These are phyloP conservation scores for Thecocarcelia acutangulata DNA, from an alignment of 2,888 invertebrate species.

Conservation along the genomic window DNA sequence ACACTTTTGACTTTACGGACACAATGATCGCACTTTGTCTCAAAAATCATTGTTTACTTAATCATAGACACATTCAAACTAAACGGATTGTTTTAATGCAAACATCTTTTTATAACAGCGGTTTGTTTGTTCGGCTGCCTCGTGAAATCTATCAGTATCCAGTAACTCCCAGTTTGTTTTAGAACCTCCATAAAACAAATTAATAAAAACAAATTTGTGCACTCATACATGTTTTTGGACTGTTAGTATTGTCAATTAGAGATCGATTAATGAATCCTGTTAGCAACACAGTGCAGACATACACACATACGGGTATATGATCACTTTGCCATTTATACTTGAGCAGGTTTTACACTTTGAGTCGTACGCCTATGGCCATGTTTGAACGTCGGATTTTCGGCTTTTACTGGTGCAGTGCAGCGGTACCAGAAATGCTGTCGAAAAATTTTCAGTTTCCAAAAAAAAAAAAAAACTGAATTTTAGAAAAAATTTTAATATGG, in stretches of 20 bases:
- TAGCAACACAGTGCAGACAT: not conserved
- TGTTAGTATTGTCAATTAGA: not conserved
- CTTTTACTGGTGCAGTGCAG: too few relatives aligned
- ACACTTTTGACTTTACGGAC: not conserved
- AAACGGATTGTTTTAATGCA: not conserved
- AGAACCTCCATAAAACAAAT: not conserved
- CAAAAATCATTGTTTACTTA: slow-evolving; percentile 8
- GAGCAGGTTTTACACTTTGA: too few relatives aligned
- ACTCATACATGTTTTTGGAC: not conserved
- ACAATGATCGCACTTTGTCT: not conserved
- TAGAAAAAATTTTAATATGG: too few relatives aligned
- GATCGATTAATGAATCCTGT: not conserved
- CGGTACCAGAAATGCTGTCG: too few relatives aligned
- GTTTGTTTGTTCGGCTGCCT: not conserved
- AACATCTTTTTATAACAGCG: slow-evolving; percentile 6
- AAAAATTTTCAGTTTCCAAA: too few relatives aligned
- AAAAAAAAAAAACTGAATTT: too few relatives aligned
- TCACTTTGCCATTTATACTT: too few relatives aligned
- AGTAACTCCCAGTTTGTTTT: slow-evolving; percentile 22
- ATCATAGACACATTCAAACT: slow-evolving; percentile 6
- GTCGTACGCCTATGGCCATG: too few relatives aligned
- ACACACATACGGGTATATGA: too few relatives aligned
- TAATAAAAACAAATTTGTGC: not conserved
- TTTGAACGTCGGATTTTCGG: too few relatives aligned
- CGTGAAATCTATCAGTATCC: slow-evolving; percentile 1